Conservation (phyloP, 2,797 vertebrate genomes). For the Uromys caudimaculatus region DNA sequence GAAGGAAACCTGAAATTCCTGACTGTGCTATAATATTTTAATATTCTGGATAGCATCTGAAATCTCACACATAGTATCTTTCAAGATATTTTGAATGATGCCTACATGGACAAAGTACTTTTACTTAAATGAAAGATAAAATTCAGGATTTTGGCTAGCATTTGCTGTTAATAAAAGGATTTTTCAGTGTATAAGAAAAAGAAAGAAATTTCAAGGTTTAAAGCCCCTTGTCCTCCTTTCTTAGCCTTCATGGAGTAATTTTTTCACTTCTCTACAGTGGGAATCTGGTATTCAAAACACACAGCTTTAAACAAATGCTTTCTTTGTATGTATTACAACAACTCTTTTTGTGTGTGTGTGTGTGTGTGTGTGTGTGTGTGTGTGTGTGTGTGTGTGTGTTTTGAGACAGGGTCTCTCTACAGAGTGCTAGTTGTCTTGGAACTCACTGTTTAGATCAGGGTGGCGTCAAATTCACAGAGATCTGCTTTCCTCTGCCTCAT, state of each 20-base stretch:
- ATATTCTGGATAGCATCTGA: not conserved
- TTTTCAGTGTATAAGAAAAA: not conserved
- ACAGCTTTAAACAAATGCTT: conserved; percentile 43
- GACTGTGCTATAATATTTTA: not conserved
- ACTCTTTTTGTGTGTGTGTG: too few relatives aligned
- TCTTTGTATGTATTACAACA: conserved; percentile 46
- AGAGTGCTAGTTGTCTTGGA: not conserved
- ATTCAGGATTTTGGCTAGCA: not conserved
- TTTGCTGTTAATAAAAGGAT: conserved; percentile 44
- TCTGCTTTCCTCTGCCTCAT: too few relatives aligned
- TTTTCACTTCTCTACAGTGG: conserved; percentile 59
- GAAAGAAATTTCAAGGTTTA: not conserved
- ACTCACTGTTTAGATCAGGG: not conserved
- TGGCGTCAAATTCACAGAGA: not conserved
- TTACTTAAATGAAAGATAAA: conserved; percentile 51
- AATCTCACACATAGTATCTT: not conserved
- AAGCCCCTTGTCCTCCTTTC: conserved; percentile 4
- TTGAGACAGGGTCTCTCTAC: not conserved
- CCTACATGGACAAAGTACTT: conserved; percentile 1
- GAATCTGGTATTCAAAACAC: conserved; percentile 51
- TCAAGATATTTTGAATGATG: conserved; percentile 55
- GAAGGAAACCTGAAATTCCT: conserved; percentile 23
- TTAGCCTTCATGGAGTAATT: not conserved
- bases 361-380: too few relatives aligned
- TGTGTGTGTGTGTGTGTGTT: too few relatives aligned